phyloP scores from a whole-genome alignment of 2,113 vertebrate genomes.

The Podarcis cretensis region DNA sequence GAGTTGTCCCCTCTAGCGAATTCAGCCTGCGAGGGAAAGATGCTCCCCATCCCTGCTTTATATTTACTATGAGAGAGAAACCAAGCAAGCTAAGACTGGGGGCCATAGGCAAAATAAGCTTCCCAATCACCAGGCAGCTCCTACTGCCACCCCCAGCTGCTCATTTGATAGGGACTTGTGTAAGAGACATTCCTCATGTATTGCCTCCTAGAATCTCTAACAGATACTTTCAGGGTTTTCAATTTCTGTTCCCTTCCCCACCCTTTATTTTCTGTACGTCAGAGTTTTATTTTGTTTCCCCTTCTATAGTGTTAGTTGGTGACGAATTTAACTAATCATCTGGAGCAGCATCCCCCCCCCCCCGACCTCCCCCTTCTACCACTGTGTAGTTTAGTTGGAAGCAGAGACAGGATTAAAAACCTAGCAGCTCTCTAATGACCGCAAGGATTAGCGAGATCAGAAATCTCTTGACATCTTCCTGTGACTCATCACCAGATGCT shows the following conservation, averaged over 20 bases:
- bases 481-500: conserved; percentile 60
- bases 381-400: conserved; percentile 52
- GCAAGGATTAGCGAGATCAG: conserved; percentile 72
- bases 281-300: conserved; percentile 2
- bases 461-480: conserved; percentile 57
- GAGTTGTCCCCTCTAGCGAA: too few species aligned
- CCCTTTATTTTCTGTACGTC: neutral
- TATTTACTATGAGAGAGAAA: too few species aligned
- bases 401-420: conserved; percentile 78
- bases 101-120: too few species aligned
- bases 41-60: too few species aligned
- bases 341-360: neutral
- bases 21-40: too few species aligned
- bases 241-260: neutral
- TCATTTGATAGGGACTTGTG: neutral
- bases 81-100: too few species aligned
- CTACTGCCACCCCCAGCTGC: too few species aligned
- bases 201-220: neutral
- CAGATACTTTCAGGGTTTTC: neutral
- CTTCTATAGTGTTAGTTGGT: conserved; percentile 23
- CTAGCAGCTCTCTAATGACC: conserved; percentile 71
- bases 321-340: conserved; percentile 56
- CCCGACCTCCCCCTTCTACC: neutral
- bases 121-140: too few species aligned
- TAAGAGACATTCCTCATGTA: neutral